Evolutionary conservation across 2,797 vertebrate species (phyloP).

Genomic region (Adrianichthys oophorus): DNA sequence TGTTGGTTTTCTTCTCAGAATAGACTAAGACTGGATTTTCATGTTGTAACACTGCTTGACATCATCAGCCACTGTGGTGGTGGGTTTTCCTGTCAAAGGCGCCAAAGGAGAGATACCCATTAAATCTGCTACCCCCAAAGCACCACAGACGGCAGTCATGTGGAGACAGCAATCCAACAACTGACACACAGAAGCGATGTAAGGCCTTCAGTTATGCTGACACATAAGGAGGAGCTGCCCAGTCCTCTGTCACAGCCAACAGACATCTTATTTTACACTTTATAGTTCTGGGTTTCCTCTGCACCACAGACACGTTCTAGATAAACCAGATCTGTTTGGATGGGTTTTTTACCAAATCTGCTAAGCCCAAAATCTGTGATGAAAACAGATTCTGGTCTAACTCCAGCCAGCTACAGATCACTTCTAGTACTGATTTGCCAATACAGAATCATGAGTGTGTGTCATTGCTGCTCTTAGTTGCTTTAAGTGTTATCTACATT

Average conservation of each 20-base stretch:
- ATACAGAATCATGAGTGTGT: conserved; percentile 24
- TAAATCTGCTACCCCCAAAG: conserved; percentile 10
- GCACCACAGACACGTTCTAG: conserved; percentile 34
- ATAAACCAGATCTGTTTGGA: conserved; percentile 44
- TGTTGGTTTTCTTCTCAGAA: too few species aligned
- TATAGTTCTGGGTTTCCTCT: conserved; percentile 36
- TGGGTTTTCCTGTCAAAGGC: not conserved
- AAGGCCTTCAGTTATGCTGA: conserved; percentile 12
- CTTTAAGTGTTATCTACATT: too few species aligned
- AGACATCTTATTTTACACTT: conserved; percentile 25
- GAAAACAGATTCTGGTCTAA: conserved; percentile 59
- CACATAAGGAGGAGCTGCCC: conserved; percentile 3
- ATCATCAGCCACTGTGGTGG: not conserved
- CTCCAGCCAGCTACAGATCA: conserved; percentile 61
- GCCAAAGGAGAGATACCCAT: not conserved
- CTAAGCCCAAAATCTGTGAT: conserved; percentile 56
- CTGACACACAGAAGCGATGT: conserved; percentile 17
- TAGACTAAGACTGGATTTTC: too few species aligned
- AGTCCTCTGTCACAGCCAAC: conserved; percentile 14
- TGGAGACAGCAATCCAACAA: conserved; percentile 20
- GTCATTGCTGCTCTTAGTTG: too few species aligned
- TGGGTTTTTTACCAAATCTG: conserved; percentile 56
- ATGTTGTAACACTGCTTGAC: too few species aligned
- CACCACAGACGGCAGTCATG: conserved; percentile 16
- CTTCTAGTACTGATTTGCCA: conserved; percentile 26